A percentile compares a stretch with the other conserved stretches of the same genome.
phyloP scores from a whole-genome alignment of 2,888 invertebrate genomes.

The Marronus borbonicus region DNA sequence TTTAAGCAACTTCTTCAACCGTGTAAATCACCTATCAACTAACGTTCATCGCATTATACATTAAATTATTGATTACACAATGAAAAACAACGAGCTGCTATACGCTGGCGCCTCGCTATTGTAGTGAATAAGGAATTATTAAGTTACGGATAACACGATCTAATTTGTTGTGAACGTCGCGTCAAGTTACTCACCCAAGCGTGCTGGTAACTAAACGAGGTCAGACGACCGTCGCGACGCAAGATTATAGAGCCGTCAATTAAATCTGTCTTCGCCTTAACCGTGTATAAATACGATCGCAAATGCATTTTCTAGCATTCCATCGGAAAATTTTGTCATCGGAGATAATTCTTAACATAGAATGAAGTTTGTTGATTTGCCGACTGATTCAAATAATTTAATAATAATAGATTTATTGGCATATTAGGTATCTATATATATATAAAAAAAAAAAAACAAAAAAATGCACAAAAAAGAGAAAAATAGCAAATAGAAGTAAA shows the following conservation, averaged over 20 bases:
- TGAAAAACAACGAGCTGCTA: too few relatives aligned
- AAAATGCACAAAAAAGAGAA: too few relatives aligned
- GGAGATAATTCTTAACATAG: not conserved
- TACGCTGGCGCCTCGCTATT: not conserved
- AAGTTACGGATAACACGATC: not conserved
- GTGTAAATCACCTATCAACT: too few relatives aligned
- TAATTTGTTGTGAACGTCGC: constrained; percentile 9
- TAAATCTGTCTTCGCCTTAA: not conserved
- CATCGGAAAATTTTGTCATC: not conserved
- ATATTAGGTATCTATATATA: too few relatives aligned
- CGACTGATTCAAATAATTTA: not conserved
- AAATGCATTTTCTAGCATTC: not conserved
- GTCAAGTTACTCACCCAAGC: constrained; percentile 1
- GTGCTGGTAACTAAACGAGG: not conserved
- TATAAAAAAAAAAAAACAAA: too few relatives aligned
- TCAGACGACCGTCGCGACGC: constrained; percentile 5
- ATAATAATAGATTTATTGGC: not conserved
- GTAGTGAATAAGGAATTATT: not conserved
- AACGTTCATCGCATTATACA: too few relatives aligned
- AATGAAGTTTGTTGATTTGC: not conserved
- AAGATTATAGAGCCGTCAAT: not conserved
- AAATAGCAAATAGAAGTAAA: too few relatives aligned
- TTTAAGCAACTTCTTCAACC: too few relatives aligned
- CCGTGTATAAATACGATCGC: not conserved
- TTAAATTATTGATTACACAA: too few relatives aligned